Evolutionary conservation across 2,888 invertebrate species (phyloP), one percentile per base, ranked within the genome.

Genomic region (Blastobasis lacticolella): DNA sequence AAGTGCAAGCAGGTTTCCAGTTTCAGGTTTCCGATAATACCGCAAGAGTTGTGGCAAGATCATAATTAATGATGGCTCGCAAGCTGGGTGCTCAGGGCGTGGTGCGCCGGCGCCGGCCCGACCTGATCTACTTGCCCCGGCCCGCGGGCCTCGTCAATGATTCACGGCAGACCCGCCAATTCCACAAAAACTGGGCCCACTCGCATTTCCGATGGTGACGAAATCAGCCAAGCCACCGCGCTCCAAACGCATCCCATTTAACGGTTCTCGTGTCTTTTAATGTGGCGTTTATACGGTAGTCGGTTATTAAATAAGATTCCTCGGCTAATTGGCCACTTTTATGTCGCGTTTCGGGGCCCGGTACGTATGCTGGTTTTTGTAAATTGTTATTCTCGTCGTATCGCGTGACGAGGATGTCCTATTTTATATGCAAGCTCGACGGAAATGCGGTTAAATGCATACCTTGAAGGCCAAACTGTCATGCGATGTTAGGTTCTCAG

Each of bases 251-350:
- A 77, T 79, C 80, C 70, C 76, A 78, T 75, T 76, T 81, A 81
- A 83, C 81, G 79, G 79, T 79, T 73, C 73, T 75, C 74, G 71
- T 71, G 73, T 69, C 69, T 76, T 74, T 81, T 78, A 82, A 81
- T 79, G 74, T 68, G 68, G 71, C 75, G 68, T 81, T 82, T 82
- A 80, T 78, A 80, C 79, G 78, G 78, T 79, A 78, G 81, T 80
- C 76, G 70, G 75, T 81, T 81, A 81, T 79, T 81, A 80, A 81
- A 77, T 78, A 78, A 80, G 77, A 79, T 75, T 78, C 77, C 64
- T 70, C 67, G 69, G 73, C 76, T 81, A 82, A 81, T 81, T 81
- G 76, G 71, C 66, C 72, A 75, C 70, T 66, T 76, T 78, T 75
- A 73, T 69, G 71, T 69, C 71, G 64, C 72, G 69, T 71, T 67